Conservation (phyloP, 2,797 vertebrate species). For the Sebastes kiyomatsui region DNA sequence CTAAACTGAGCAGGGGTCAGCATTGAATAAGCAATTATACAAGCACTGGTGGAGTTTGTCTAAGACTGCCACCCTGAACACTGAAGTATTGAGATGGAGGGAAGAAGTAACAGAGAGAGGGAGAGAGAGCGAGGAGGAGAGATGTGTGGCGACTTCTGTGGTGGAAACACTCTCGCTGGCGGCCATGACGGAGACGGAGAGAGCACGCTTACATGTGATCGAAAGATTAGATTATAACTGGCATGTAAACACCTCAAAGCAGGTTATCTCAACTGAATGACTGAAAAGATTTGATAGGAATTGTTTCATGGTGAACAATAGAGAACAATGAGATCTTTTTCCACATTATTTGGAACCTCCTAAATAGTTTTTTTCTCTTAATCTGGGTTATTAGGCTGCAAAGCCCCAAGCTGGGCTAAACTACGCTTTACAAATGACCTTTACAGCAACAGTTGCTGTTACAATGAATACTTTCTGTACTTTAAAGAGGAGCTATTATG, state of each 20-base stretch:
- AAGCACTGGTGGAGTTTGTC: constrained; percentile 93
- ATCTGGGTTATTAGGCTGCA: not conserved
- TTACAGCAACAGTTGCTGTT: no score
- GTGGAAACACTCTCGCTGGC: constrained; percentile 17
- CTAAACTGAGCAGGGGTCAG: constrained; percentile 91
- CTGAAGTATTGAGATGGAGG: constrained; percentile 84
- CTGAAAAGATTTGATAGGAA: not conserved
- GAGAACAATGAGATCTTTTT: not conserved
- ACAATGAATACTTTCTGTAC: not conserved
- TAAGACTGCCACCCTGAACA: constrained; percentile 83
- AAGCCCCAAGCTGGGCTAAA: no score
- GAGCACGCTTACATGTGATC: constrained; percentile 30
- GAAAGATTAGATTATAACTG: constrained; percentile 27
- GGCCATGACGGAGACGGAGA: constrained; percentile 72
- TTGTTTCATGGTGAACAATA: not conserved
- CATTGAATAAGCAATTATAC: constrained; percentile 98
- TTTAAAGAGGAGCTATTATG: not conserved
- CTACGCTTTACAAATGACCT: no score
- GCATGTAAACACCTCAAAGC: constrained; percentile 23
- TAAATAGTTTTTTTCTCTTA: not conserved
- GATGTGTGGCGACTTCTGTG: constrained; percentile 82
- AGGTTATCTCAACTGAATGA: constrained; percentile 36
- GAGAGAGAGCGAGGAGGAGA: constrained; percentile 6
- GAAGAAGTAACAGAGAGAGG: constrained; percentile 15
- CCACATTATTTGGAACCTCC: not conserved